Evolutionary conservation across 2,888 invertebrate species (phyloP), one percentile per base, ranked within the genome.

Genomic region (Chalcis sispes): DNA sequence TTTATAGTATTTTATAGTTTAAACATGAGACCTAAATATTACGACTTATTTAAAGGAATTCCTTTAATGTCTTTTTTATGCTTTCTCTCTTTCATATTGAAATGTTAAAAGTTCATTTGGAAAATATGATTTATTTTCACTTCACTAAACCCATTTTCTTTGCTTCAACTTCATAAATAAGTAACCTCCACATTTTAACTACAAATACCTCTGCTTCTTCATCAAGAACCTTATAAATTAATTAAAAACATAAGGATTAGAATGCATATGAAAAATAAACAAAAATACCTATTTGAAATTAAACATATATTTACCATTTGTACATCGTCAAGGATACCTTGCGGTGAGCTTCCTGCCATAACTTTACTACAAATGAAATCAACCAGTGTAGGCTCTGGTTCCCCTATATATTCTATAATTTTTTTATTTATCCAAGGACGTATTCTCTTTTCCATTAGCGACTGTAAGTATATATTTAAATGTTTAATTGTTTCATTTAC

Each of bases 161-260:
- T 74, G 98, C 98, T 92, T 99, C 99, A 83, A 98, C 96, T 93
- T 99, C 99, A 90, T 99, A 99, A 85, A 99, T 99, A 80, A 99
- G 92, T 86, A 99, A 92, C 82, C 99, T 93, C 99, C 99, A 99
- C 98, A 99, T 98, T 93, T 99, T 99, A 80, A 99, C 98, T 84
- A 99, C 98, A 91, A 99, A 99, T 82, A 98, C 98, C 91, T 99
- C 99, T 2, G 99, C 99, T 90, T 99, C 99, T 89, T 99, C 99
- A 89, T 99, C 99, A 85, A 99, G 92, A 82, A 99, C 98, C 98
- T 98, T 89, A n/a, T 2, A 88, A 89, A 79, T 25, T 42, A 40
- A 27, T 8, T 23, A 29, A 29, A 46, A 32, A 20, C 2, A 69
- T 20, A 27, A 18, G 7, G 13, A 29, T 40, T 10, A 54, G n/a